These are phyloP conservation scores for Lithobates sylvaticus DNA, from an alignment of 2,797 vertebrate species.

Conservation along the genomic window DNA sequence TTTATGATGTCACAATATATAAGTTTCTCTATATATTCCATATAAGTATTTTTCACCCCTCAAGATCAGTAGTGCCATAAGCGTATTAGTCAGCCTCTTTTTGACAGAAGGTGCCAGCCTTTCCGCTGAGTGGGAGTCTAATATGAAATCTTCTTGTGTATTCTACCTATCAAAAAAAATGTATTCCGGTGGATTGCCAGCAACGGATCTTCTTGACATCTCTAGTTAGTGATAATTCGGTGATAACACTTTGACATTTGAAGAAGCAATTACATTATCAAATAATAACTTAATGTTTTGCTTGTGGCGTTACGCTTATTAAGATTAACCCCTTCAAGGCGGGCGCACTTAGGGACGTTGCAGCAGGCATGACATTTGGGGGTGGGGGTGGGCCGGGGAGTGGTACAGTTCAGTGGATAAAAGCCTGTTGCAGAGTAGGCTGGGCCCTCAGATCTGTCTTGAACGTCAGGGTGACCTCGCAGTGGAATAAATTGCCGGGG, in stretches of 20 bases:
- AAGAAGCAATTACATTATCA: slow-evolving; percentile 9
- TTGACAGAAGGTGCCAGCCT: slow-evolving; percentile 19
- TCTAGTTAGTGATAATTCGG: slow-evolving; percentile 11
- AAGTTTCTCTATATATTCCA: too few species aligned
- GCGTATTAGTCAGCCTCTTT: slow-evolving; percentile 12
- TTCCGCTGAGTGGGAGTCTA: slow-evolving; percentile 23
- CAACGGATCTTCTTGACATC: slow-evolving; percentile 13
- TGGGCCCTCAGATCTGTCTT: slow-evolving; percentile 27
- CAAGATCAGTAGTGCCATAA: slow-evolving; percentile 5
- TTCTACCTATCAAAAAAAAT: slow-evolving; percentile 6
- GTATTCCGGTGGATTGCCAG: neutral
- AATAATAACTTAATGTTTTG: neutral
- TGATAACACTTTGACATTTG: slow-evolving; percentile 26
- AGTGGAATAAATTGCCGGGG: slow-evolving; percentile 57
- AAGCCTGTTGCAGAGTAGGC: slow-evolving; percentile 9
- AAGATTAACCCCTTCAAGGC: neutral
- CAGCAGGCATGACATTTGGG: neutral
- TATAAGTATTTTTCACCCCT: neutral
- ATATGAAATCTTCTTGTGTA: slow-evolving; percentile 10
- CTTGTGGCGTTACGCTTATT: neutral
- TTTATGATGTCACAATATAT: too few species aligned
- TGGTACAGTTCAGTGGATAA: neutral
- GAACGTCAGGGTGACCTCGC: slow-evolving; percentile 56
- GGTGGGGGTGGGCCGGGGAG: neutral
- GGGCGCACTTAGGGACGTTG: neutral